Evolutionary conservation across 2,797 vertebrate genomes (phyloP).

Genomic region (Parauchenoglanis ngamensis): DNA sequence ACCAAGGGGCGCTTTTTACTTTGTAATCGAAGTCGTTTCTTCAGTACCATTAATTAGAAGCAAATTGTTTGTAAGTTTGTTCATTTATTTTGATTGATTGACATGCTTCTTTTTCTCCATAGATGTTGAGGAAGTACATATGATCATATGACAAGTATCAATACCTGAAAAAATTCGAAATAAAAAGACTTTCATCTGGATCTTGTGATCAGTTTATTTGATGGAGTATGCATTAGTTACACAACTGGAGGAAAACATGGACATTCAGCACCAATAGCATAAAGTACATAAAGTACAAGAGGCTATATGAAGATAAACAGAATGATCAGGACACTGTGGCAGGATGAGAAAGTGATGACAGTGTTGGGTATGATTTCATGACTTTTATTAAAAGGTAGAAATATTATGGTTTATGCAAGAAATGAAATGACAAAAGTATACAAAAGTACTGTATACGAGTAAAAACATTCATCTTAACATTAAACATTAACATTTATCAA

Average conservation of each 20-base stretch:
- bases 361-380: neutral
- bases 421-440: too few relatives aligned
- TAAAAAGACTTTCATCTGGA: neutral
- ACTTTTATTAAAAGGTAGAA: neutral
- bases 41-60: neutral
- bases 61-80: neutral
- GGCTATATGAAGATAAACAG: neutral
- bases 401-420: neutral
- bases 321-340: neutral
- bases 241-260: neutral
- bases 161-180: neutral
- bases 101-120: neutral
- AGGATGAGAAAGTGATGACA: neutral
- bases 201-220: neutral
- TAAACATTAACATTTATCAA: neutral
- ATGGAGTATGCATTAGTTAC: neutral
- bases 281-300: neutral
- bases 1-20: constrained; percentile 44
- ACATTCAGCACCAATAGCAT: neutral
- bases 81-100: neutral
- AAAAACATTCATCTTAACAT: neutral
- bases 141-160: neutral
- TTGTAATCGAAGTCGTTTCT: neutral
- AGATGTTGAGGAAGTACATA: neutral
- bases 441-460: neutral